Evolutionary conservation across 2,888 invertebrate genomes (phyloP), one percentile per base, ranked within the genome.

Genomic region (Campoplex capitator): DNA sequence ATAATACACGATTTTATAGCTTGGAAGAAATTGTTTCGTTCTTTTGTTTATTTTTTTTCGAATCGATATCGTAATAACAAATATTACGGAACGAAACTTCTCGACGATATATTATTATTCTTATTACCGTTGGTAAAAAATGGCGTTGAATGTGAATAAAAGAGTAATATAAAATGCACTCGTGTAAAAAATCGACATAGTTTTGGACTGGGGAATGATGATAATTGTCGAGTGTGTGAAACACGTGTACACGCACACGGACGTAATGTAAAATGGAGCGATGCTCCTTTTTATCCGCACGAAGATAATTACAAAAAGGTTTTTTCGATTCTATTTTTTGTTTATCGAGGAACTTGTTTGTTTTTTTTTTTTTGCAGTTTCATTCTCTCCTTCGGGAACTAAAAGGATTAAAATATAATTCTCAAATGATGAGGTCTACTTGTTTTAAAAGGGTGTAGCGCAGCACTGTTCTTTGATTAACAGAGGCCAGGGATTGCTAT

Each of bases 321-420:
- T 58, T 65, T 84, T 78, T 32, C 70, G 35, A 56, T 62, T 78
- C 32, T 58, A 23, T 74, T 16, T 79, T 58, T 56, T 18, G n/a
- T 45, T 77, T 56, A n/a, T 84, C 75, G 38, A 84, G 83, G 80
- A 87, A 81, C 87, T 71, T 83, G 78, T 86, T 54, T 80, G 42
- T 70, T 23, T n/a, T 70, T 45, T 70, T 45, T 68, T 79, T 74
- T 23, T 23, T 23, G 76, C 77, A 78, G 78, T 87, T 87, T 78
- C 45, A 81, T 84, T 77, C 73, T 84, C 83, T 84, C 83, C n/a
- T 81, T 82, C 42, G 42, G 76, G 23, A 56, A 62, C 28, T 7
- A 68, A 74, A 65, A 45, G 38, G 58, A 28, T 23, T 8, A 6
- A 48, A 32, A 13, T 6, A 16, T 48, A 51, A 45, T 13, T 62